Percentiles rank a stretch among this genome's conserved stretches.
These are phyloP conservation scores for Odiellus spinosus DNA, from an alignment of 2,888 invertebrate species.

Conservation along the genomic window DNA sequence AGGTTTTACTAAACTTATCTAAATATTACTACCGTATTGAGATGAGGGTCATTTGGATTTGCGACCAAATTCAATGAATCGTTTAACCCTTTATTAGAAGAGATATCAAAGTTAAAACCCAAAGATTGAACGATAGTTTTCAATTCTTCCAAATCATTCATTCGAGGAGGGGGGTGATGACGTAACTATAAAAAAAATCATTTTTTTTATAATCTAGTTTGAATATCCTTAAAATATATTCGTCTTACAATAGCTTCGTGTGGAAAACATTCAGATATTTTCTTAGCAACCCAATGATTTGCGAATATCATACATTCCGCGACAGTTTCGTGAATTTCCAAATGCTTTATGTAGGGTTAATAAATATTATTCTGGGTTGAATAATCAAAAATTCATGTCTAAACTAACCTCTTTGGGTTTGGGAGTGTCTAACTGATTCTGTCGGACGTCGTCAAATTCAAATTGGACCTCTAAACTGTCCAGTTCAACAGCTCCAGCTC, in stretches of 20 bases:
- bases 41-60: constrained; percentile 25
- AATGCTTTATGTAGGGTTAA: constrained; percentile 23
- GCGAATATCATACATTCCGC: constrained; percentile 32
- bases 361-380: constrained; percentile 1
- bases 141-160: constrained; percentile 27
- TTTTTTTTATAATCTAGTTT: neutral
- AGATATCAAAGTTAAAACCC: constrained; percentile 25
- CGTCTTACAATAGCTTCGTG: constrained; percentile 22
- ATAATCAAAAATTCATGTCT: too few relatives aligned
- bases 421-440: constrained; percentile 4
- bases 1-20: too few relatives aligned
- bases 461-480: constrained; percentile 30
- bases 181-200: constrained; percentile 22
- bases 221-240: too few relatives aligned
- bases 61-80: constrained; percentile 26
- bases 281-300: constrained; percentile 30
- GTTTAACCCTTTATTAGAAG: constrained; percentile 27
- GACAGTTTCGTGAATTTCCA: constrained; percentile 30
- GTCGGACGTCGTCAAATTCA: constrained; percentile 26
- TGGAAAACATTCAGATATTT: constrained; percentile 26
- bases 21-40: constrained; percentile 26
- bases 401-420: constrained; percentile 10
- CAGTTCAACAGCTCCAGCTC: constrained; percentile 28
- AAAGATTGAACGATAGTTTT: constrained; percentile 25
- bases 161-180: constrained; percentile 28